Evolutionary conservation across 2,113 vertebrate species (phyloP), one percentile per base, ranked within the genome.

Genomic region (Patagioenas fasciata): DNA sequence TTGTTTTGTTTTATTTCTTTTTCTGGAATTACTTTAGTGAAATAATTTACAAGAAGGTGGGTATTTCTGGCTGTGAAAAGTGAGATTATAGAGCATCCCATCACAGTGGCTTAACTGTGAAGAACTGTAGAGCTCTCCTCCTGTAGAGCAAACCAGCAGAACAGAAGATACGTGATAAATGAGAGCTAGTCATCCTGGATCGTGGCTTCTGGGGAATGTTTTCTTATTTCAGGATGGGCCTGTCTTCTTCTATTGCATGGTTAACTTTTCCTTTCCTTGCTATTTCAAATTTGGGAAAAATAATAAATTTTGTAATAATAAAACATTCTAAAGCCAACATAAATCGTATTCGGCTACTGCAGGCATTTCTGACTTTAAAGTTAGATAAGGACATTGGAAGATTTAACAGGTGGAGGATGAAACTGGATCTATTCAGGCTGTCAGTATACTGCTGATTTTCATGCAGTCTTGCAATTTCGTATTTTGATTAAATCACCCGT

Each of bases 331-430:
- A 61, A 64, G 19, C 19, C 13, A 79, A 10, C 3, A 29, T 44
- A 36, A 90, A 64, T 7, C 2, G 0, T 40, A 23, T 5, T 23
- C 3, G 34, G 8, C 0, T 4, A 12, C 48, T 79, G 8, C 34
- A 80, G 34, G 9, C 32, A 20, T 83, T 83, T 83, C 44, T 26
- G 21, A 2, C n/a, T 48, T 86, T 32, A n/a, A 50, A 44, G 20
- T 32, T 34, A 75, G 21, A 15, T 17, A 36, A 72, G 20, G 38
- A 3, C 28, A 17, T 4, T 60, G 29, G 44, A 84, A 51, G 8
- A 24, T n/a, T 42, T 44, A 42, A 0, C 9, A n/a, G n/a, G 4
- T 67, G 29, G 19, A 34, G 15, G 50, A 20, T 81, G 54, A 54
- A 88, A 40, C 9, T 72, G 25, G 12, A 28, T 44, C 36, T 67